Percentiles rank a stretch among this genome's conserved stretches.
Evolutionary conservation across 2,888 invertebrate genomes (phyloP).

Genomic region (Hirtodrosophila trivittata): DNA sequence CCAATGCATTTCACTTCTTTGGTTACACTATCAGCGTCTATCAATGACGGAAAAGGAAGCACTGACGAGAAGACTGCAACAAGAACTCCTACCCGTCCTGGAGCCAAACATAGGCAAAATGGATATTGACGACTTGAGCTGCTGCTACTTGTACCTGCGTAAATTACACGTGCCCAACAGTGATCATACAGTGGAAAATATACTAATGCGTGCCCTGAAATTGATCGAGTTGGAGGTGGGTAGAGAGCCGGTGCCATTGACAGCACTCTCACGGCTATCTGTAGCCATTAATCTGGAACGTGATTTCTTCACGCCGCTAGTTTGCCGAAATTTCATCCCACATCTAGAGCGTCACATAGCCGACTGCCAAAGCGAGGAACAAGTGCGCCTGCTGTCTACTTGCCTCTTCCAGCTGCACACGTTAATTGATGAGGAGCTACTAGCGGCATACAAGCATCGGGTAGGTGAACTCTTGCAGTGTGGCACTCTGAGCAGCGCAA

Average conservation of each 20-base stretch:
- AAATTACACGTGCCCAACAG: slow-evolving; percentile 84
- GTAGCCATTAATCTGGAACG: slow-evolving; percentile 82
- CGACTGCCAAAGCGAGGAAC: slow-evolving; percentile 79
- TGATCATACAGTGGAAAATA: slow-evolving; percentile 77
- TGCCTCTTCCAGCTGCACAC: slow-evolving; percentile 84
- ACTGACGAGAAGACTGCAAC: slow-evolving; percentile 31
- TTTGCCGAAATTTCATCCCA: slow-evolving; percentile 83
- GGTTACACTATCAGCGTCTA: slow-evolving; percentile 57
- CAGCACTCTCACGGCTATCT: slow-evolving; percentile 83
- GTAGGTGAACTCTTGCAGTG: slow-evolving; percentile 78
- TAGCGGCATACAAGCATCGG: slow-evolving; percentile 82
- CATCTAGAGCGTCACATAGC: slow-evolving; percentile 80
- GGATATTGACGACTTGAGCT: slow-evolving; percentile 83
- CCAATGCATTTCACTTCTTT: slow-evolving; percentile 66
- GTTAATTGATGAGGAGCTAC: slow-evolving; percentile 81
- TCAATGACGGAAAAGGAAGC: slow-evolving; percentile 2
- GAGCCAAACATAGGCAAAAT: slow-evolving; percentile 75
- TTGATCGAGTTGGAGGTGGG: slow-evolving; percentile 61
- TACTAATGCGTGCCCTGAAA: slow-evolving; percentile 74
- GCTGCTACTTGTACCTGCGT: slow-evolving; percentile 84
- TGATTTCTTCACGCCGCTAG: slow-evolving; percentile 82
- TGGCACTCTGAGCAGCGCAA: slow-evolving; percentile 65
- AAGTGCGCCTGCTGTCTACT: slow-evolving; percentile 84
- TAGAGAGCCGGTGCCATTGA: slow-evolving; percentile 73
- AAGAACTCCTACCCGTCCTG: slow-evolving; percentile 64